Percentiles rank a stretch among this genome's conserved stretches.
These are phyloP conservation scores for Andrena haemorrhoa DNA, from an alignment of 2,888 invertebrate species.

Conservation along the genomic window DNA sequence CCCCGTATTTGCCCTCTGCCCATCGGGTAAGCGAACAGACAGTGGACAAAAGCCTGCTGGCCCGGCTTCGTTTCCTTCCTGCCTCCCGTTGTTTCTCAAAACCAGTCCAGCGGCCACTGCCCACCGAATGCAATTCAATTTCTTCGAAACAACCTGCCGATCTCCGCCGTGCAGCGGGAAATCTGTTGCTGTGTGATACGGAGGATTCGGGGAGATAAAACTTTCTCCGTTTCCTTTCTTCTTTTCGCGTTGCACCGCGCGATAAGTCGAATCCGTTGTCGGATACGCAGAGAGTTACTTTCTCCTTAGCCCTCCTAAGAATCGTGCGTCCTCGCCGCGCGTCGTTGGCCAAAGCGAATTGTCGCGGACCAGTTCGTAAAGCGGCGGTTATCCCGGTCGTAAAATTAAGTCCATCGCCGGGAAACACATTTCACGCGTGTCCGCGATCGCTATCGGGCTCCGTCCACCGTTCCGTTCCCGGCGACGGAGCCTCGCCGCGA, in stretches of 20 bases:
- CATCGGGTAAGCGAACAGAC: conserved; percentile 43
- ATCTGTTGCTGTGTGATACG: neutral
- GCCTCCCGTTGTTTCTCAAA: conserved; percentile 32
- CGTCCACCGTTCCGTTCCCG: neutral
- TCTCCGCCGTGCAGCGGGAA: conserved; percentile 14
- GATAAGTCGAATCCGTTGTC: too few relatives aligned
- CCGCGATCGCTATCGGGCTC: conserved; percentile 24
- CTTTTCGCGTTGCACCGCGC: too few relatives aligned
- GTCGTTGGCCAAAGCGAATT: conserved; percentile 4
- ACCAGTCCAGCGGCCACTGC: conserved; percentile 21
- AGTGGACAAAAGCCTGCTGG: conserved; percentile 29
- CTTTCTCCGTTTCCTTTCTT: neutral
- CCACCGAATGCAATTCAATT: conserved; percentile 58
- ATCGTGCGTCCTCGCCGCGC: neutral
- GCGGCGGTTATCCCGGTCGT: conserved; percentile 5
- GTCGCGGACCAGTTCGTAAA: conserved; percentile 13
- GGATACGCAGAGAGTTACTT: too few relatives aligned
- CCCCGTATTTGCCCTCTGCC: conserved; percentile 64
- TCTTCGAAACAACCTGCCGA: conserved; percentile 54
- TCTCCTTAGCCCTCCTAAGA: too few relatives aligned
- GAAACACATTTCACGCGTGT: conserved; percentile 26
- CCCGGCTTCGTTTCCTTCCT: neutral
- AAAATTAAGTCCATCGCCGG: conserved; percentile 31
- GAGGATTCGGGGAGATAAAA: conserved; percentile 5
- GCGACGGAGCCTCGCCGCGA: conserved; percentile 8